These are phyloP conservation scores for Spicauda simplicius DNA, from an alignment of 2,888 invertebrate species.

Conservation along the genomic window DNA sequence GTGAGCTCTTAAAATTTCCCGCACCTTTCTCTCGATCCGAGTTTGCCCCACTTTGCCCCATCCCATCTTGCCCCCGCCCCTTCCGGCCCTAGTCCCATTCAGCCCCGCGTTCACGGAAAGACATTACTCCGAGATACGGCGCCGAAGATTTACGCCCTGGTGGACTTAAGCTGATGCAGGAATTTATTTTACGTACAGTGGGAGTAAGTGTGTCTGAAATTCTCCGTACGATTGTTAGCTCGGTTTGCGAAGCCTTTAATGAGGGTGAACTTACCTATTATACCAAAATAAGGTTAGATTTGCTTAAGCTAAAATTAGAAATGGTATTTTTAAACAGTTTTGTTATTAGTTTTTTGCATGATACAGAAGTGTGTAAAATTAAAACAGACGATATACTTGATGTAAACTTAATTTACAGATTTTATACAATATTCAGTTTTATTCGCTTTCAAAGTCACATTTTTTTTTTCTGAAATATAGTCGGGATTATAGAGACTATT, in stretches of 20 bases:
- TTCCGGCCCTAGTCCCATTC: slow-evolving; percentile 25
- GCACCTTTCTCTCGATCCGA: slow-evolving; percentile 44
- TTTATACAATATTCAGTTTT: too few species aligned
- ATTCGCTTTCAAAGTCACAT: too few species aligned
- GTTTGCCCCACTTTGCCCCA: slow-evolving; percentile 31
- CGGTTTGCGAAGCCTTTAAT: neutral
- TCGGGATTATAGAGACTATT: too few species aligned
- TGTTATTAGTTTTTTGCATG: too few species aligned
- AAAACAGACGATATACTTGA: too few species aligned
- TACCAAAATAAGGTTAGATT: neutral
- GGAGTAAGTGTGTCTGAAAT: slow-evolving; percentile 29
- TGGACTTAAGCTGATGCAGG: slow-evolving; percentile 47
- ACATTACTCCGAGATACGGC: slow-evolving; percentile 60
- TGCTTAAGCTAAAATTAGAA: too few species aligned
- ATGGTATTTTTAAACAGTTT: too few species aligned
- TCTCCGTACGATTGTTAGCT: slow-evolving; percentile 2
- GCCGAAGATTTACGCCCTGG: slow-evolving; percentile 52
- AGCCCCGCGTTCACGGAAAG: slow-evolving; percentile 50
- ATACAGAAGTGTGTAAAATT: too few species aligned
- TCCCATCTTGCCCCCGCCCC: neutral
- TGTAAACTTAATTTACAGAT: too few species aligned
- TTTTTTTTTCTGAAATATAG: too few species aligned
- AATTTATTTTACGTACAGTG: slow-evolving; percentile 42
- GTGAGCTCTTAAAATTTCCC: slow-evolving; percentile 69
- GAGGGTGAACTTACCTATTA: neutral